A percentile compares a stretch with the other conserved stretches of the same genome.
Evolutionary conservation across 23 tunicate genomes (phyloP).

Genomic region (Styela clava): DNA sequence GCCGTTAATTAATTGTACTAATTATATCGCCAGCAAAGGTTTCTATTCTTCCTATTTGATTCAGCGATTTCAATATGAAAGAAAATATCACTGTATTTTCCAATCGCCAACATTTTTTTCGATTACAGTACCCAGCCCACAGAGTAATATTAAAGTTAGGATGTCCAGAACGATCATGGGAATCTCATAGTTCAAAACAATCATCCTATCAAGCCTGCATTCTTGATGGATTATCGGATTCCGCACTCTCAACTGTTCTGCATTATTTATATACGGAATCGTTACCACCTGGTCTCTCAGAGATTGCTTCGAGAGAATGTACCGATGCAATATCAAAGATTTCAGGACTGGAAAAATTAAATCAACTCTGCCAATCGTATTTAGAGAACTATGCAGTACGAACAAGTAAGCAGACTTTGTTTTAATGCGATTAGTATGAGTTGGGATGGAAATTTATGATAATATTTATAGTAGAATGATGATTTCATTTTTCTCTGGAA

Average conservation of each 20-base stretch:
- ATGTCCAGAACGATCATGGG: slow-evolving; percentile 1
- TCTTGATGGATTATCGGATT: not conserved
- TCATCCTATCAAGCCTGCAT: not conserved
- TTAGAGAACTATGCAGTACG: not conserved
- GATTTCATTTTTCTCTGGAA: too few species aligned
- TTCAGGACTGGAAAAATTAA: not conserved
- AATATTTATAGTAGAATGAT: too few species aligned
- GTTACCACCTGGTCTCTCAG: not conserved
- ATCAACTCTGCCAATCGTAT: not conserved
- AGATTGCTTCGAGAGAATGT: not conserved
- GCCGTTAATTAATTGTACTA: too few species aligned
- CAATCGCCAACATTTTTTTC: too few species aligned
- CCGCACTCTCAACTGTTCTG: not conserved
- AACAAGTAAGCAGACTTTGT: slow-evolving; percentile 3
- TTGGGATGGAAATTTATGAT: too few species aligned
- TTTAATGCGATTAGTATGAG: too few species aligned
- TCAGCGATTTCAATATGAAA: too few species aligned
- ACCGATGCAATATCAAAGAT: not conserved
- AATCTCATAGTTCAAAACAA: not conserved
- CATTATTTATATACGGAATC: not conserved
- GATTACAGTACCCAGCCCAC: slow-evolving; percentile 4
- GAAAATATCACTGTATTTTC: too few species aligned
- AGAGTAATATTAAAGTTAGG: not conserved
- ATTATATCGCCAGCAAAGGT: too few species aligned
- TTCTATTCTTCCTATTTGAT: too few species aligned